Evolutionary conservation across 2,888 invertebrate species (phyloP).

Genomic region (Esperia sulphurella): DNA sequence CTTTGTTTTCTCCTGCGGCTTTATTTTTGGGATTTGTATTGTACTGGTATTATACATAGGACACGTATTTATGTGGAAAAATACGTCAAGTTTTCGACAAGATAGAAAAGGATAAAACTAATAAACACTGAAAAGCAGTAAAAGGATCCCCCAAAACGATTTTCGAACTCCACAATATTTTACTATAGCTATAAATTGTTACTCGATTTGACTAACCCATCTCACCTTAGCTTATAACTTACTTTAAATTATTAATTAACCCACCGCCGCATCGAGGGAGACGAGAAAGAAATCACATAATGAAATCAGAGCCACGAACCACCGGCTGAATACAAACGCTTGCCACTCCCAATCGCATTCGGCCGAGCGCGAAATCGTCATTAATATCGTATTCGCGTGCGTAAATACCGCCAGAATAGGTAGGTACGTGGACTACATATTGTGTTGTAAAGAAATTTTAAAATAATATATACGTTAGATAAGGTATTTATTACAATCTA

Average conservation of each 20-base stretch:
- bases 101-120: too few species aligned
- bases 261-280: conserved; percentile 50
- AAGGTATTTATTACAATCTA: not conserved
- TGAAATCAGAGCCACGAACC: conserved; percentile 60
- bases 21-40: too few species aligned
- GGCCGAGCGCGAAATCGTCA: conserved; percentile 61
- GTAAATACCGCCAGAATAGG: conserved; percentile 22
- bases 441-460: too few species aligned
- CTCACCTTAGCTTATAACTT: conserved; percentile 14
- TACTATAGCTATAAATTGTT: not conserved
- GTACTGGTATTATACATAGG: too few species aligned
- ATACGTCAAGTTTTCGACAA: too few species aligned
- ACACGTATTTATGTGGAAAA: too few species aligned
- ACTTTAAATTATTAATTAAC: conserved; percentile 73
- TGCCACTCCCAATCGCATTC: conserved; percentile 39
- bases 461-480: not conserved
- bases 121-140: too few species aligned
- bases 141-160: too few species aligned
- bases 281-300: conserved; percentile 64
- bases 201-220: conserved; percentile 20
- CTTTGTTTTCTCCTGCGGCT: too few species aligned
- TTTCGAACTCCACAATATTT: too few species aligned
- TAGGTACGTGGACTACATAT: not conserved
- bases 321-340: conserved; percentile 46
- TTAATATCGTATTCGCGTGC: conserved; percentile 47